These are phyloP conservation scores for Passer montanus DNA, from an alignment of 2,113 vertebrate genomes.

Conservation along the genomic window DNA sequence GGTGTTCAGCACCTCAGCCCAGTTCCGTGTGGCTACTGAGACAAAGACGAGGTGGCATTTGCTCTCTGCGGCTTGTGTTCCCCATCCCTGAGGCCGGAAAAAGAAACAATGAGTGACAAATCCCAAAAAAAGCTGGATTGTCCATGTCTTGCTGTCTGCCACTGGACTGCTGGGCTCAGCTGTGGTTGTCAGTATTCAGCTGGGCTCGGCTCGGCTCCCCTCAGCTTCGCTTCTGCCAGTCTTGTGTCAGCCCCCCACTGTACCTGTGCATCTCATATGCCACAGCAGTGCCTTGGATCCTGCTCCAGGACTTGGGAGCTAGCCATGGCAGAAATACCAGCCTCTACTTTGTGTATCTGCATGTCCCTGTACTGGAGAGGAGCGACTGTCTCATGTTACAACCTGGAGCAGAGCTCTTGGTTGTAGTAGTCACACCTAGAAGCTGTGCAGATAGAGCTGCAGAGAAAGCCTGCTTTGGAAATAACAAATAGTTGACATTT, in stretches of 20 bases:
- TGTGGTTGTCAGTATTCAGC: neutral
- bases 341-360: neutral
- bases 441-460: neutral
- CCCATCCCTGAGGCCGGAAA: accelerated
- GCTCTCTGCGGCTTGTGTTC: accelerated
- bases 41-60: neutral
- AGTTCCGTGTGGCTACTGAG: neutral
- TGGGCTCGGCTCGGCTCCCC: accelerated
- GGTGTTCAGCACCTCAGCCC: neutral
- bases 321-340: neutral
- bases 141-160: accelerated
- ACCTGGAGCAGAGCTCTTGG: neutral
- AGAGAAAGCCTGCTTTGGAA: neutral
- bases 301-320: neutral
- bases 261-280: accelerated
- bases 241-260: neutral
- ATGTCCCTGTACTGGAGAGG: neutral
- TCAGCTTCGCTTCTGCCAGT: accelerated
- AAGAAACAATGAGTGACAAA: neutral
- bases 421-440: neutral
- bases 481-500: neutral
- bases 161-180: accelerated
- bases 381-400: accelerated
- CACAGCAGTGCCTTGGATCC: neutral
- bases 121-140: neutral